Evolutionary conservation across 2,888 invertebrate genomes (phyloP).

Genomic region (Hirudinaria manillensis): DNA sequence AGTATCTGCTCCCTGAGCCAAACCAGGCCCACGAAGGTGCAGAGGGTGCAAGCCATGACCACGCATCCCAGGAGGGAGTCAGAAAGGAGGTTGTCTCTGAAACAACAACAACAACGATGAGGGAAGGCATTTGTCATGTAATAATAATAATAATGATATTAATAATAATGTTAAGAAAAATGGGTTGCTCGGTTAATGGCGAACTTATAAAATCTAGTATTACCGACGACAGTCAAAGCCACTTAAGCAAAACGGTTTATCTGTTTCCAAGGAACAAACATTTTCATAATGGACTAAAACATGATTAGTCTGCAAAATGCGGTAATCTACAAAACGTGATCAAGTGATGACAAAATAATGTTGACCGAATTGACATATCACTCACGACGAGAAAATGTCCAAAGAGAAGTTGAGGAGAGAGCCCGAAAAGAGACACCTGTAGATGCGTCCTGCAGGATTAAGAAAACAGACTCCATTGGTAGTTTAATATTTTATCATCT

Average conservation of each 20-base stretch:
- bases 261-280: too few relatives aligned
- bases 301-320: too few relatives aligned
- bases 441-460: conserved; percentile 65
- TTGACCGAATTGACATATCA: conserved; percentile 30
- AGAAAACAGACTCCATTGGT: too few relatives aligned
- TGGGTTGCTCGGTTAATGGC: too few relatives aligned
- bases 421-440: conserved; percentile 83
- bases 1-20: conserved; percentile 97
- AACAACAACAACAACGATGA: conserved; percentile 3
- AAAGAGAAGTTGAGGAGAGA: conserved; percentile 73
- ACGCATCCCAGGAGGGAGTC: conserved; percentile 94
- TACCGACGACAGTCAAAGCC: too few relatives aligned
- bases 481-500: too few relatives aligned
- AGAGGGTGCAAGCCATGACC: conserved; percentile 89
- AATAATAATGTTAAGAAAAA: too few relatives aligned
- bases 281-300: too few relatives aligned
- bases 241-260: too few relatives aligned
- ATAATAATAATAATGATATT: background rate
- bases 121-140: background rate
- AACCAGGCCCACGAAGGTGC: conserved; percentile 90
- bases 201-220: too few relatives aligned
- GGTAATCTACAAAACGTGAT: too few relatives aligned
- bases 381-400: conserved; percentile 77
- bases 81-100: conserved; percentile 74
- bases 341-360: too few relatives aligned